These are phyloP conservation scores for Holothuria scabra DNA, from an alignment of 53 echinoderm and acorn worm genomes.

Conservation along the genomic window DNA sequence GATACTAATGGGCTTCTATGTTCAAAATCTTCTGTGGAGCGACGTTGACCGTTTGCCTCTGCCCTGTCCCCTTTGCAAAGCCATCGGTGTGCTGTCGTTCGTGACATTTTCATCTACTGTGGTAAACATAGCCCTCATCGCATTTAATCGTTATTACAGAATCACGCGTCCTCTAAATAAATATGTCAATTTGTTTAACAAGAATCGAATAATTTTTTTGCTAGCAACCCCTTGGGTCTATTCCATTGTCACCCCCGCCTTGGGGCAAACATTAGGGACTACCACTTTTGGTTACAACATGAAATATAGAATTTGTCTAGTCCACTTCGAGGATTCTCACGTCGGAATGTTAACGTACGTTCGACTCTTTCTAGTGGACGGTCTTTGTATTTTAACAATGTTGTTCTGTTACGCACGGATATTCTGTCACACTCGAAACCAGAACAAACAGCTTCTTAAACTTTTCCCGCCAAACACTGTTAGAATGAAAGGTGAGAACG, in stretches of 20 bases:
- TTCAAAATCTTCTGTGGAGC: conserved; percentile 16
- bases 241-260: neutral
- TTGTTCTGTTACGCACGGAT: conserved; percentile 2
- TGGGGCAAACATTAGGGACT: neutral
- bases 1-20: conserved; percentile 3
- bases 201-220: conserved; percentile 7
- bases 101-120: conserved; percentile 3
- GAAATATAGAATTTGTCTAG: conserved; percentile 10
- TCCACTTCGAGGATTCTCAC: conserved; percentile 9
- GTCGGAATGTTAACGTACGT: conserved; percentile 2
- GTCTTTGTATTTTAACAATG: neutral
- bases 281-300: conserved; percentile 15
- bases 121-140: conserved; percentile 26
- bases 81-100: conserved; percentile 13
- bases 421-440: neutral
- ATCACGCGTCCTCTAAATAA: conserved; percentile 14
- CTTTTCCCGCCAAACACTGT: conserved; percentile 24
- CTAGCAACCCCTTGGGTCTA: conserved; percentile 6
- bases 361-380: conserved; percentile 7
- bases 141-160: conserved; percentile 23
- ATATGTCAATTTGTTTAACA: conserved; percentile 10
- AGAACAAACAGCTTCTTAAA: conserved; percentile 10
- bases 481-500: neutral
- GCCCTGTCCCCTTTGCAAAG: conserved; percentile 14
- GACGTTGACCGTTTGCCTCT: neutral